Percentiles rank a stretch among this genome's conserved stretches.
Conservation (phyloP, 2,888 invertebrate genomes). For the Chesias legatella region DNA sequence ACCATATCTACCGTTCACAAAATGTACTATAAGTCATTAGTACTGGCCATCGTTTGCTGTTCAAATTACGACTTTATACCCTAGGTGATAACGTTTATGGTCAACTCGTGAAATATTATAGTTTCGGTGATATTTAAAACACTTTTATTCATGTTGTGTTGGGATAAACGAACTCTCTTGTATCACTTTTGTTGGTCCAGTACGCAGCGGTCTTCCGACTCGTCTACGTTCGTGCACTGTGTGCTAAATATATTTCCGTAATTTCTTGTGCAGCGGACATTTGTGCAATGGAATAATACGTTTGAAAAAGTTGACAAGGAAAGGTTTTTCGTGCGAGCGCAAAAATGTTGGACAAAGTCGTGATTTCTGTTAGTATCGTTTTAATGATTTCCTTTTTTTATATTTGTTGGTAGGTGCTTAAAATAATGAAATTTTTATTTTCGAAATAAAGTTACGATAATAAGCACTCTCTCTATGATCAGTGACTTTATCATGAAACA, state of each 20-base stretch:
- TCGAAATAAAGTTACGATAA: too few species aligned
- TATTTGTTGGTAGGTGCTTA: too few species aligned
- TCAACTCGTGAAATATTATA: conserved; percentile 17
- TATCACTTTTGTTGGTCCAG: conserved; percentile 40
- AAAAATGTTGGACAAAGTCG: conserved; percentile 31
- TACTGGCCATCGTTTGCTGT: conserved; percentile 6
- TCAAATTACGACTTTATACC: conserved; percentile 26
- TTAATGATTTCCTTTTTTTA: not conserved
- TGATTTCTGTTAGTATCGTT: conserved; percentile 29
- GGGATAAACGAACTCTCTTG: conserved; percentile 32
- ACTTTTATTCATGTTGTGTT: conserved; percentile 37
- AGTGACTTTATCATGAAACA: too few species aligned
- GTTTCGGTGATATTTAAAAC: conserved; percentile 29
- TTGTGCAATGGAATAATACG: conserved; percentile 19
- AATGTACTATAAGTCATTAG: conserved; percentile 19
- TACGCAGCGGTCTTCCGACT: conserved; percentile 48
- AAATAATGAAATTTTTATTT: too few species aligned
- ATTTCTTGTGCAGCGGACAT: conserved; percentile 36
- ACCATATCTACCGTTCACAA: conserved; percentile 36
- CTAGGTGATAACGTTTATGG: conserved; percentile 16
- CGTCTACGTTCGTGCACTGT: conserved; percentile 47
- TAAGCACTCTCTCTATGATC: too few species aligned
- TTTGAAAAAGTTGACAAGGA: conserved; percentile 14
- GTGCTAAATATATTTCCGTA: conserved; percentile 37
- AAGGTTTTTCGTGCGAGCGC: conserved; percentile 17